phyloP scores from a whole-genome alignment of 2,888 invertebrate species.

The Keiferia lycopersicella region DNA sequence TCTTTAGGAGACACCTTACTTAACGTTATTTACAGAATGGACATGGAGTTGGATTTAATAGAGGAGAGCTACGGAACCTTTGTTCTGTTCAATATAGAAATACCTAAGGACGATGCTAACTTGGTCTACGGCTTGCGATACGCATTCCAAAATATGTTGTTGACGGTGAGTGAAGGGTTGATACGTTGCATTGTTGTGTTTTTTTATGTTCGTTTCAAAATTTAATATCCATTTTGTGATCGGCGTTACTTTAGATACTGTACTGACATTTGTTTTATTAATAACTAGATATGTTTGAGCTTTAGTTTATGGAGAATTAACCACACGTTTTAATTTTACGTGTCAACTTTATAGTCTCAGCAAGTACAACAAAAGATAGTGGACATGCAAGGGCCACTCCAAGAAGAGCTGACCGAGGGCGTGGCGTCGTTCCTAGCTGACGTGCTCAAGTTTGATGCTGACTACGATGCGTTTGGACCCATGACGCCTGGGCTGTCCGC shows the following conservation, averaged over 20 bases:
- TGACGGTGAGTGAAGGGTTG: conserved; percentile 78
- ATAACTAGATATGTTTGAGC: no score
- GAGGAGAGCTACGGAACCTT: conserved; percentile 91
- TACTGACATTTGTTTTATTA: no score
- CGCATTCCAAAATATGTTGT: conserved; percentile 88
- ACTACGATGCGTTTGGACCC: conserved; percentile 90
- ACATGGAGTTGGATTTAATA: conserved; percentile 87
- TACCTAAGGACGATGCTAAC: conserved; percentile 89
- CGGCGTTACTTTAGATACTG: no score
- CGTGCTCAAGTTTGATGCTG: conserved; percentile 85
- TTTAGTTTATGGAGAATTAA: neutral
- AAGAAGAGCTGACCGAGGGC: conserved; percentile 86
- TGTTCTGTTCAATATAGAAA: conserved; percentile 83
- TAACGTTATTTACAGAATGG: conserved; percentile 78
- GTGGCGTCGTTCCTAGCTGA: conserved; percentile 84
- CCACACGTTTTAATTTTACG: neutral
- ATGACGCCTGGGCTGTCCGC: conserved; percentile 92
- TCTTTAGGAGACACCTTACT: no score
- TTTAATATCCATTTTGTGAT: no score
- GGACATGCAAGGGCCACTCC: conserved; percentile 88
- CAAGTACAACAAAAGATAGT: conserved; percentile 86
- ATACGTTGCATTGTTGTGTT: no score
- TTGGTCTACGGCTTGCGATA: conserved; percentile 89
- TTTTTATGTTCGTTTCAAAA: no score
- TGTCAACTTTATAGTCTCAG: conserved; percentile 73